phyloP scores from a whole-genome alignment of 2,888 invertebrate species.

The Lordiphosa fenestrarum region DNA sequence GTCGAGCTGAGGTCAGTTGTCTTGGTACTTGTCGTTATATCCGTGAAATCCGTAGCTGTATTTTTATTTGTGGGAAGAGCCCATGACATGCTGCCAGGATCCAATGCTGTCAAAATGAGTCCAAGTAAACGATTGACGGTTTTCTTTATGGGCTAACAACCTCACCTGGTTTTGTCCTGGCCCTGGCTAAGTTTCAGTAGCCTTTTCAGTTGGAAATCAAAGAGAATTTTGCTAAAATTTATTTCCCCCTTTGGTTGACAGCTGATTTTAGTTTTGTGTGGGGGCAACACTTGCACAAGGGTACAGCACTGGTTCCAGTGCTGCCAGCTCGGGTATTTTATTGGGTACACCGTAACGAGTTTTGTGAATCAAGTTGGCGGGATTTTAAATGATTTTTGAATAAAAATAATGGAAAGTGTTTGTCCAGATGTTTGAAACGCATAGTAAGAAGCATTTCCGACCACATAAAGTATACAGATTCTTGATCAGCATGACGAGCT shows the following conservation, averaged over 20 bases:
- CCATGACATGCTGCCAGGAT: constrained; percentile 2
- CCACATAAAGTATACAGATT: no score
- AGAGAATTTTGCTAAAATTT: constrained; percentile 1
- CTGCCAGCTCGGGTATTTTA: background rate
- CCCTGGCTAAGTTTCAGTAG: background rate
- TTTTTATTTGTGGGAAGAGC: background rate
- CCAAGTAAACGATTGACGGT: background rate
- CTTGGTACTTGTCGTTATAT: background rate
- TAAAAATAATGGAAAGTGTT: no score
- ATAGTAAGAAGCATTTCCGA: no score
- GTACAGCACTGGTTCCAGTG: constrained; percentile 4
- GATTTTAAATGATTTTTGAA: no score
- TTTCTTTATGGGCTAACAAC: background rate
- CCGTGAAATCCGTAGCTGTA: constrained; percentile 6
- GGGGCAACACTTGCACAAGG: background rate
- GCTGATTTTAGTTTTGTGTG: constrained; percentile 13
- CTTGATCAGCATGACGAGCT: no score
- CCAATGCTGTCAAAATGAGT: background rate
- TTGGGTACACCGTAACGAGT: no score
- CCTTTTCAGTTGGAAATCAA: background rate
- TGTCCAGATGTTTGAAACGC: no score
- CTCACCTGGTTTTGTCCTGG: constrained; percentile 1
- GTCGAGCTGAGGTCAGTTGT: background rate
- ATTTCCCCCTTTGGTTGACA: constrained; percentile 17
- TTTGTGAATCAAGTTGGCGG: no score